phyloP scores from a whole-genome alignment of 2,113 vertebrate species.

The Zosterops borbonicus region DNA sequence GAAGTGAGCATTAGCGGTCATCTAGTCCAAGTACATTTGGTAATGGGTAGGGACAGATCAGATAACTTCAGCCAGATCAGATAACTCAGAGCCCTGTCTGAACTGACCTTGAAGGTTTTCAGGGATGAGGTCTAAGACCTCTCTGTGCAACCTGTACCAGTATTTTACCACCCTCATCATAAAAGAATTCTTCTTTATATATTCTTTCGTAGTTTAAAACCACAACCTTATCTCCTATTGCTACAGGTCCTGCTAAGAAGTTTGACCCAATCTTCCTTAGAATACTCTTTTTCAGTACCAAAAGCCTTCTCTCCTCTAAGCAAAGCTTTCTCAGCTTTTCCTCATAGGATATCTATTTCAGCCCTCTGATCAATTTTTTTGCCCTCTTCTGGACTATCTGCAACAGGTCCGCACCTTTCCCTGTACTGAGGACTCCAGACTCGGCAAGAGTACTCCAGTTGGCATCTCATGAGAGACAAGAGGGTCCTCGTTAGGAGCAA shows the following conservation, averaged over 20 bases:
- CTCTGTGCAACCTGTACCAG: neutral
- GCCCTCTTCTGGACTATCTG: accelerated
- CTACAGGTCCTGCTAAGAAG: neutral
- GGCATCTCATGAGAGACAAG: accelerated
- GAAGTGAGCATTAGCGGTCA: neutral
- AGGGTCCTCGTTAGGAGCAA: accelerated
- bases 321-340: neutral
- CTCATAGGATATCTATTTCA: accelerated
- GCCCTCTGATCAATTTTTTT: neutral
- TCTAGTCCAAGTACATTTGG: neutral
- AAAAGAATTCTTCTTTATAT: neutral
- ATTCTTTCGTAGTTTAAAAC: neutral
- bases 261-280: neutral
- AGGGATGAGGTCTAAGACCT: neutral
- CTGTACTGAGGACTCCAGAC: accelerated
- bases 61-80: neutral
- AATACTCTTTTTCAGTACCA: accelerated
- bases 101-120: neutral
- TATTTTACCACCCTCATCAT: neutral
- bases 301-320: neutral
- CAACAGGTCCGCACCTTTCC: accelerated
- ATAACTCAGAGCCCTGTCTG: neutral
- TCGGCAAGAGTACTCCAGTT: accelerated
- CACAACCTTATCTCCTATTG: accelerated
- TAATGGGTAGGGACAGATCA: neutral